Base-by-base conservation (phyloP, 2,113 vertebrate species). In the Siphamia tubifer region DNA sequence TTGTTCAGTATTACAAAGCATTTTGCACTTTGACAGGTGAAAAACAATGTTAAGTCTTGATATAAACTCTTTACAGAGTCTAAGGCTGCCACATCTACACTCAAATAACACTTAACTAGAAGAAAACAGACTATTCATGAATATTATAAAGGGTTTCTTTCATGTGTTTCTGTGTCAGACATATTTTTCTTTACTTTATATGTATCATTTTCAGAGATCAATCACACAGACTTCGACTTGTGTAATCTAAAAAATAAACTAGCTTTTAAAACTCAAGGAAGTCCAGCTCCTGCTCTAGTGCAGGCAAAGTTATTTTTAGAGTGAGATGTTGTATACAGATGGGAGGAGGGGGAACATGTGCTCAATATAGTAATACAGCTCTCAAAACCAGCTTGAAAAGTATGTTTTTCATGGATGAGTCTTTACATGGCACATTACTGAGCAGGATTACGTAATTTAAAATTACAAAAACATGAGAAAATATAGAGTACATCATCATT, bases 221-320 rank as follows among this genome's bases (percentile, higher is more conserved):
- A n/a, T 52, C 23, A 38, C 20, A 57, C 40, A 51, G 25, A 55
- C 40, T 35, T 66, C 12, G 21, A 32, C 36, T 48, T 84, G 32
- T 25, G 20, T 61, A 68, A 58, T 35, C 42, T 60, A 55, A 40
- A 51, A 77, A 80, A 74, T 57, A 73, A 81, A 68, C 34, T 51
- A 44, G 9, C 62, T 58, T 24, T 56, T 55, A 58, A 35, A 76
- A 28, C 36, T 3, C 16, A 72, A 5, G 54, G 54, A 79, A 72
- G 77, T 73, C 45, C 71, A 64, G 56, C 62, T 74, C 56, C 30
- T 17, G 44, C 66, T 57, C 38, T 30, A 71, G 43, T 60, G 63
- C 58, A 72, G 57, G 38, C 6, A 1, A 67, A 28, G 67, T 55
- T 92, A 86, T 89, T 84, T 88, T 78, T 90, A 89, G 77, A 43